Evolutionary conservation across 2,113 vertebrate species (phyloP).

Genomic region (Mesitornis unicolor): DNA sequence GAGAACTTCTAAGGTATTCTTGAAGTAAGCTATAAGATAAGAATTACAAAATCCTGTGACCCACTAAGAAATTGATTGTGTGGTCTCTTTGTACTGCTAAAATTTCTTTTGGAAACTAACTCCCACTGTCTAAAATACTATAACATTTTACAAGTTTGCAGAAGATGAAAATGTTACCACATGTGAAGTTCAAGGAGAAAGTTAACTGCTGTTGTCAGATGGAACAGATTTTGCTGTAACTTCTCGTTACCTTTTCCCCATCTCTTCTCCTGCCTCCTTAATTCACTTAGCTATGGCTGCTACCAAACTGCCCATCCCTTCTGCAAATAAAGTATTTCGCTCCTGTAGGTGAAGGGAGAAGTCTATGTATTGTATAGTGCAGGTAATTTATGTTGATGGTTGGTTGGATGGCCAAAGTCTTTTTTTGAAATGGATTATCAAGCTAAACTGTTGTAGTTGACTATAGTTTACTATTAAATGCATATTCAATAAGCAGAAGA

Average conservation of each 20-base stretch:
- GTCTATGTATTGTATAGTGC: not conserved
- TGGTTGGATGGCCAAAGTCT: not conserved
- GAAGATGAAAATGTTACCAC: slow-evolving; percentile 77
- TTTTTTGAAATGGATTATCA: not conserved
- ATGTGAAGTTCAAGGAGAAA: slow-evolving; percentile 69
- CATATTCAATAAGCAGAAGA: not conserved
- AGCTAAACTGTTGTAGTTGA: not conserved
- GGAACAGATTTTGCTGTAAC: not conserved
- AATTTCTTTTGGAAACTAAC: slow-evolving; percentile 64
- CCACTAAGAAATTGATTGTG: slow-evolving; percentile 58
- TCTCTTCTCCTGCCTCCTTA: not conserved
- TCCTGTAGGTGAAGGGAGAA: not conserved
- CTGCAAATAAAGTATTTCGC: not conserved
- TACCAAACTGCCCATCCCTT: not conserved
- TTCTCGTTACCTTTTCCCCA: not conserved
- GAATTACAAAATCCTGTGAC: slow-evolving; percentile 44
- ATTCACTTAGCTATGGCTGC: not conserved
- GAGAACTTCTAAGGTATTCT: not conserved
- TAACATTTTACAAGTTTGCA: slow-evolving; percentile 73
- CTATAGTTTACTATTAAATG: not conserved
- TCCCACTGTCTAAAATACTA: slow-evolving; percentile 64
- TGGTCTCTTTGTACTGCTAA: slow-evolving; percentile 70
- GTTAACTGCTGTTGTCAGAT: slow-evolving; percentile 60
- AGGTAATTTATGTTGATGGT: not conserved
- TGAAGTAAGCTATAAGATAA: slow-evolving; percentile 25